Evolutionary conservation across 2,888 invertebrate species (phyloP).

Genomic region (Orthonevra nobilis): DNA sequence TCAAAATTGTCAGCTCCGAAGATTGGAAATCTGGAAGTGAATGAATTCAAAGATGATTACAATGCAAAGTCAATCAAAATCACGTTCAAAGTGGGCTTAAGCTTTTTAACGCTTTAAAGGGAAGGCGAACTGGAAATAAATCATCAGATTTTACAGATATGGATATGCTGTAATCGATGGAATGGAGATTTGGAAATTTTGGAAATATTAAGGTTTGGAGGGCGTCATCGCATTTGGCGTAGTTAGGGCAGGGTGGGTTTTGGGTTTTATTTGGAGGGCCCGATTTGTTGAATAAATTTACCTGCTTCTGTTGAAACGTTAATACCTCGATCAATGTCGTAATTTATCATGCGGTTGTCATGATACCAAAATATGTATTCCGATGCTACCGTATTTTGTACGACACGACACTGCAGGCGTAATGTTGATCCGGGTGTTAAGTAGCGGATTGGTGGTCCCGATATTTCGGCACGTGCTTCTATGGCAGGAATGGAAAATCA

Average conservation of each 20-base stretch:
- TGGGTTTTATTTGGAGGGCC: constrained; percentile 1
- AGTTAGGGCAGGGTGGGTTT: not conserved
- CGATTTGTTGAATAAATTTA: constrained; percentile 78
- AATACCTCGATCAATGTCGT: constrained; percentile 91
- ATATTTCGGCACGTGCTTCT: constrained; percentile 93
- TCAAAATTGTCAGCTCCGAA: constrained; percentile 79
- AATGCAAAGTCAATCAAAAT: constrained; percentile 19
- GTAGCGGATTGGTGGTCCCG: constrained; percentile 92
- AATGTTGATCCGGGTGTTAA: constrained; percentile 92
- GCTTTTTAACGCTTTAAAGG: too few species aligned
- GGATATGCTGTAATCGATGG: too few species aligned
- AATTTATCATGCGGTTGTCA: constrained; percentile 95
- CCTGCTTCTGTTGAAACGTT: constrained; percentile 91
- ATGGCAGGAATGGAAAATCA: constrained; percentile 61
- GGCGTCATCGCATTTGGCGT: not conserved
- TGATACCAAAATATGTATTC: constrained; percentile 93
- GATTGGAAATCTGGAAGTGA: constrained; percentile 79
- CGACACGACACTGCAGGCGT: constrained; percentile 89
- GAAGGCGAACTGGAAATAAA: constrained; percentile 19
- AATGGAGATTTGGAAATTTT: not conserved
- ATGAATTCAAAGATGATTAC: constrained; percentile 2
- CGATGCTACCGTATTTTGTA: constrained; percentile 91
- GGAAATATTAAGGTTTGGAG: not conserved
- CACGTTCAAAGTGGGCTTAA: too few species aligned
- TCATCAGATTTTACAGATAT: too few species aligned